These are phyloP conservation scores for Channa striata DNA, from an alignment of 2,797 vertebrate genomes.

Conservation along the genomic window DNA sequence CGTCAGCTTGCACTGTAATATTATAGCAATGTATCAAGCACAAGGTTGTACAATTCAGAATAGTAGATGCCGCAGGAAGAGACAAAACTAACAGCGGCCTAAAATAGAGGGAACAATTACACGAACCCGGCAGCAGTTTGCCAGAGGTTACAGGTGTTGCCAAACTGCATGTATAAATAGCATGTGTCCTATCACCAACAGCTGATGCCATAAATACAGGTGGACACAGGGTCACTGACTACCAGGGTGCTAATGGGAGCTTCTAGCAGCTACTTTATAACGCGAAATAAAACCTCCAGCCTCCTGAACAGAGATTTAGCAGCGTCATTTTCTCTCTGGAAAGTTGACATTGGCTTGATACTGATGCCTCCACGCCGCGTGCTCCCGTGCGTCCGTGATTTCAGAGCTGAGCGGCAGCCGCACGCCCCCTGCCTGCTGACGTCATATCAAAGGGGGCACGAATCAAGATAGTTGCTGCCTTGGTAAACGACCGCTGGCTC, in stretches of 20 bases:
- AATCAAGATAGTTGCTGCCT: neutral
- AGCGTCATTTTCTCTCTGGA: conserved; percentile 80
- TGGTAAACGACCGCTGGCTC: no score
- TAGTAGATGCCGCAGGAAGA: neutral
- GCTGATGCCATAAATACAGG: conserved; percentile 19
- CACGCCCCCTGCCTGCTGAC: conserved; percentile 48
- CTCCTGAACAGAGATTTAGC: conserved; percentile 78
- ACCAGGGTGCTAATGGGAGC: conserved; percentile 23
- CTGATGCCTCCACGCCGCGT: neutral
- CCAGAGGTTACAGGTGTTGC: no score
- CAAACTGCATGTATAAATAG: neutral
- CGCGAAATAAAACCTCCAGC: conserved; percentile 74
- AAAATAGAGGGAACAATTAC: neutral
- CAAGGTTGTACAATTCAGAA: neutral
- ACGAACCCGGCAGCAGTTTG: neutral
- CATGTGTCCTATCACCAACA: conserved; percentile 22
- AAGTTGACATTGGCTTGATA: conserved; percentile 72
- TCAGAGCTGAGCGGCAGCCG: conserved; percentile 9
- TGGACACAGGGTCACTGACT: conserved; percentile 24
- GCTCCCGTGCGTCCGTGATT: neutral
- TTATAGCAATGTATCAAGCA: conserved; percentile 4
- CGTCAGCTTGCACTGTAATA: conserved; percentile 11
- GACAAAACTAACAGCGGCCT: neutral
- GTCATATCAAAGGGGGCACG: neutral
- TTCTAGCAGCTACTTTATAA: conserved; percentile 55